These are phyloP conservation scores for Aurelia aurita complex sp. Pacific DNA, from an alignment of 30 jellyfish, hydroid and myxozoan genomes.

Conservation along the genomic window DNA sequence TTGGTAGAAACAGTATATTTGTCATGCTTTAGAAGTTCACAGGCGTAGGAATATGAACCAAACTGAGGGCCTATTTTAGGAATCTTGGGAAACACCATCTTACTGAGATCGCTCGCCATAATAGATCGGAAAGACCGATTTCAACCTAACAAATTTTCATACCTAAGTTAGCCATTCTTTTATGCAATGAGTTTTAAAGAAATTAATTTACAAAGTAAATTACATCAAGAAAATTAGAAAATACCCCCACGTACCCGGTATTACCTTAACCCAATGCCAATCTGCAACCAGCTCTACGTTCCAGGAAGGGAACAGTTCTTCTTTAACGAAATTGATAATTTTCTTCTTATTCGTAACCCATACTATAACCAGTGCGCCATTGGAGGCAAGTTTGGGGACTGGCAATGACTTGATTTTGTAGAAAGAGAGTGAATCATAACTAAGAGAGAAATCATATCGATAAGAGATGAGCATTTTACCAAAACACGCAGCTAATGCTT, in stretches of 20 bases:
- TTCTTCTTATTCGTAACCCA: conserved; percentile 92
- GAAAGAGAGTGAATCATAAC: conserved; percentile 66
- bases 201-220: no score
- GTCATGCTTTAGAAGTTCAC: no score
- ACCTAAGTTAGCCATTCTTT: no score
- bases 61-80: no score
- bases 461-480: background rate
- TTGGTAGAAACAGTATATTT: no score
- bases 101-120: no score
- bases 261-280: conserved; percentile 94
- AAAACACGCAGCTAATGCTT: background rate
- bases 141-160: no score
- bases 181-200: no score
- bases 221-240: background rate
- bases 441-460: background rate
- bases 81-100: no score
- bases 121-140: no score
- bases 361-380: conserved; percentile 53
- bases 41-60: no score
- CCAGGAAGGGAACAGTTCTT: conserved; percentile 79
- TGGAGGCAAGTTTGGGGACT: conserved; percentile 24
- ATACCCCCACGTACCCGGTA: background rate
- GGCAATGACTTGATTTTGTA: conserved; percentile 66
- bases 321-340: conserved; percentile 62
- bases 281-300: conserved; percentile 62